Conservation (phyloP, 2,113 vertebrate species). For the Porphyrio hochstetteri region DNA sequence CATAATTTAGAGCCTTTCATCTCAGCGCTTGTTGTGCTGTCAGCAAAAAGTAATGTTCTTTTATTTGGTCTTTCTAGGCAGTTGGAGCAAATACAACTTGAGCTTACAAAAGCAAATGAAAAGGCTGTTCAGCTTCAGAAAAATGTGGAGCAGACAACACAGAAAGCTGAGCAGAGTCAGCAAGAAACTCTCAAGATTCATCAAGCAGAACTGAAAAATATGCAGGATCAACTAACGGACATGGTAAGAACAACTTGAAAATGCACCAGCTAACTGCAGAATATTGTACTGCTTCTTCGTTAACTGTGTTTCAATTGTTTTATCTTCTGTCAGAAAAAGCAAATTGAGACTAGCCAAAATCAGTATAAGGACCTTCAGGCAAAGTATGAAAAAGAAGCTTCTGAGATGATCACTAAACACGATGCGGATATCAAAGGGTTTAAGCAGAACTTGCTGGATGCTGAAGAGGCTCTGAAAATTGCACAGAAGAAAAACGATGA, state of each 20-base stretch:
- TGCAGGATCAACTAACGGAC: constrained; percentile 78
- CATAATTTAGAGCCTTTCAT: background rate
- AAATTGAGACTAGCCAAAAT: constrained; percentile 62
- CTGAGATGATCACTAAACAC: constrained; percentile 74
- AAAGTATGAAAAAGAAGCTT: constrained; percentile 75
- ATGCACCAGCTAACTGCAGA: background rate
- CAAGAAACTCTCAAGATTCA: constrained; percentile 73
- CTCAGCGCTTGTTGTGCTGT: background rate
- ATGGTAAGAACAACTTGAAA: constrained; percentile 79
- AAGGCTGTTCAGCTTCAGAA: constrained; percentile 78
- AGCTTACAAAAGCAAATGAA: constrained; percentile 85
- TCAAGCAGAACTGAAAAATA: constrained; percentile 74
- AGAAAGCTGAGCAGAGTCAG: constrained; percentile 80
- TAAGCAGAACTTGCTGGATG: constrained; percentile 64
- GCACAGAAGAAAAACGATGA: constrained; percentile 71
- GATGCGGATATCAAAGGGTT: constrained; percentile 71
- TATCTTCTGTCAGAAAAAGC: constrained; percentile 68
- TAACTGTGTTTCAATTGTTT: background rate
- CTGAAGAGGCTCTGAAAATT: constrained; percentile 73
- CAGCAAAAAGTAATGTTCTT: constrained; percentile 21
- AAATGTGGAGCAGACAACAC: constrained; percentile 73
- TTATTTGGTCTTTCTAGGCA: constrained; percentile 73
- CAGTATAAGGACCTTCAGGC: constrained; percentile 79
- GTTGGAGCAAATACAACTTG: constrained; percentile 86
- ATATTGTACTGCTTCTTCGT: background rate